A percentile compares a stretch with the other conserved stretches of the same genome.
These are phyloP conservation scores for Diadophis punctatus DNA, from an alignment of 2,113 vertebrate species.

Conservation along the genomic window DNA sequence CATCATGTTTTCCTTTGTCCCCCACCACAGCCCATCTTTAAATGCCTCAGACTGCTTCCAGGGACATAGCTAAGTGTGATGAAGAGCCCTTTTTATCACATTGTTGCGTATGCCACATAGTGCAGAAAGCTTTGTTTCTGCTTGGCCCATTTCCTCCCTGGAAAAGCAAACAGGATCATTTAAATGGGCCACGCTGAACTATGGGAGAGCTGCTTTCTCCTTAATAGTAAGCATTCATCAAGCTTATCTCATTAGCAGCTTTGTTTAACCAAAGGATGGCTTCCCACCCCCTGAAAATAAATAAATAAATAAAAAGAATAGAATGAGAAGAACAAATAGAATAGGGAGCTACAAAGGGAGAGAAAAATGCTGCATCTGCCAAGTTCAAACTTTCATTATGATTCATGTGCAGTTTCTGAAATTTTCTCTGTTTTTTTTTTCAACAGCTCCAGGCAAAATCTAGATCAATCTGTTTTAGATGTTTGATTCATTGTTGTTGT, in stretches of 20 bases:
- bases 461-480: slow-evolving; percentile 47
- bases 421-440: slow-evolving; percentile 17
- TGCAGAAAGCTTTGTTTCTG: slow-evolving; percentile 18
- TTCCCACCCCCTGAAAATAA: not conserved
- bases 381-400: slow-evolving; percentile 15
- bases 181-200: not conserved
- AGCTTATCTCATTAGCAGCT: slow-evolving; percentile 12
- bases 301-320: not conserved
- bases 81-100: not conserved
- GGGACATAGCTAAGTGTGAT: not conserved
- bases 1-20: not conserved
- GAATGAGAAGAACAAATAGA: slow-evolving; percentile 3
- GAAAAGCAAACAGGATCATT: not conserved
- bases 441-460: slow-evolving; percentile 49
- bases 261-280: not conserved
- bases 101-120: accelerated
- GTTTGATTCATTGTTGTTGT: slow-evolving; percentile 35
- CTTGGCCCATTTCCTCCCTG: slow-evolving; percentile 2
- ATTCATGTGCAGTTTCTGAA: slow-evolving; percentile 27
- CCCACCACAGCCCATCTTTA: not conserved
- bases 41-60: not conserved
- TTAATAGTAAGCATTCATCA: not conserved
- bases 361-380: not conserved
- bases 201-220: not conserved
- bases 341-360: slow-evolving; percentile 16